These are phyloP conservation scores for Didymodactylos carnosus DNA, from an alignment of 2,888 invertebrate genomes.

Conservation along the genomic window DNA sequence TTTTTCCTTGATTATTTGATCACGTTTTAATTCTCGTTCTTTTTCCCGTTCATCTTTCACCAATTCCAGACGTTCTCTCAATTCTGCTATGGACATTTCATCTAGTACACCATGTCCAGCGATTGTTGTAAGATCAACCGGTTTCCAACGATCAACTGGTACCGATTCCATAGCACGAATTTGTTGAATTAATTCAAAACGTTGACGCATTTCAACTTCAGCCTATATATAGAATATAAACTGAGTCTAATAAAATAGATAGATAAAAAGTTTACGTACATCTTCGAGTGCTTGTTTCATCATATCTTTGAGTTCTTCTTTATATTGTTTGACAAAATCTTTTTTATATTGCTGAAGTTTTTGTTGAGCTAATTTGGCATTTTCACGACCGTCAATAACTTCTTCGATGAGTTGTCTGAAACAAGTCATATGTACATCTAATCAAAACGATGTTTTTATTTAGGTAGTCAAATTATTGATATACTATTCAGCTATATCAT, in stretches of 20 bases:
- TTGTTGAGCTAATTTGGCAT: conserved; percentile 28
- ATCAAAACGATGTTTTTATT: neutral
- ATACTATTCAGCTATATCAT: no score
- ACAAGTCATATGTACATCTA: neutral
- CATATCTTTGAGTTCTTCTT: conserved; percentile 28
- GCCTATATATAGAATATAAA: conserved; percentile 20
- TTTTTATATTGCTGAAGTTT: conserved; percentile 30
- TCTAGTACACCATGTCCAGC: conserved; percentile 29
- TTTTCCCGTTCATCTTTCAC: conserved; percentile 23
- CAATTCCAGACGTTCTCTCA: conserved; percentile 26
- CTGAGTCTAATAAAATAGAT: neutral
- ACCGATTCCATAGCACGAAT: conserved; percentile 32
- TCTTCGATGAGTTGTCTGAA: conserved; percentile 22
- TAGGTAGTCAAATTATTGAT: no score
- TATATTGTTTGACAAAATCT: conserved; percentile 27
- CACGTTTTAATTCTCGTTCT: conserved; percentile 26
- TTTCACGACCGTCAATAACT: conserved; percentile 28
- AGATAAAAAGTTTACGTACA: conserved; percentile 18
- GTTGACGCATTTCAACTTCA: conserved; percentile 30
- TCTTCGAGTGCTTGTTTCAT: conserved; percentile 31
- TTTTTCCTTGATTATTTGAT: conserved; percentile 28
- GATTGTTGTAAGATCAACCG: conserved; percentile 29
- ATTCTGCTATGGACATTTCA: conserved; percentile 35
- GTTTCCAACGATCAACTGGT: conserved; percentile 25
- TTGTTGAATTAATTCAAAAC: conserved; percentile 32